Evolutionary conservation across 2,113 vertebrate genomes (phyloP).

Genomic region (Sciurus niger): DNA sequence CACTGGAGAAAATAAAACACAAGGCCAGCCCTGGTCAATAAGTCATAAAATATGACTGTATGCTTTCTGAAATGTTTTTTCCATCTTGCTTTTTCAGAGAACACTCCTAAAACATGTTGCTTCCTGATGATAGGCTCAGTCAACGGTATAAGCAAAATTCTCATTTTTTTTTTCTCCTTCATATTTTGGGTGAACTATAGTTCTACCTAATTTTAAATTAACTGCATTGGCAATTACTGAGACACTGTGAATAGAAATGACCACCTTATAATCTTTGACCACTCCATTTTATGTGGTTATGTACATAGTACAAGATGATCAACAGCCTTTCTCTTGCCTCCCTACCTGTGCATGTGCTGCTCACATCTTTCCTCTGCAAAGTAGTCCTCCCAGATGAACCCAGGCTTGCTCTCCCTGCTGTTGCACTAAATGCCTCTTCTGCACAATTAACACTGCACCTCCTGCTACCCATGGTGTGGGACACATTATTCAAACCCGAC

Average conservation of each 20-base stretch:
- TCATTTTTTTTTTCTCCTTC: neutral
- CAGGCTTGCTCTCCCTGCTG: neutral
- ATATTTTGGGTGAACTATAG: neutral
- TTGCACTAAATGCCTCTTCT: neutral
- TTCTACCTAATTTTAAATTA: neutral
- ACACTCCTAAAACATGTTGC: neutral
- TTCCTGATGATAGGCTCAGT: neutral
- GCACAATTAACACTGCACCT: neutral
- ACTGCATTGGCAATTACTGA: neutral
- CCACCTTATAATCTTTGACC: neutral
- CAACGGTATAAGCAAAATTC: neutral
- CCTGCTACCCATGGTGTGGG: neutral
- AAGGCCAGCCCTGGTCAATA: neutral
- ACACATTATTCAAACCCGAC: neutral
- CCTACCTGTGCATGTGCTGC: neutral
- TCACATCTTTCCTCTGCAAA: no score
- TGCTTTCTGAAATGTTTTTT: conserved; percentile 38
- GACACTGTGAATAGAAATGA: neutral
- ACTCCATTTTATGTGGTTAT: neutral
- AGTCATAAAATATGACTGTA: neutral
- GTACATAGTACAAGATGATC: neutral
- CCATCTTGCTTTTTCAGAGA: neutral
- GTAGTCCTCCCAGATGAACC: neutral
- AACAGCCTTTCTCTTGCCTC: neutral
- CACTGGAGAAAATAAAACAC: neutral